Percentiles rank a stretch among this genome's conserved stretches.
Conservation (phyloP, 1,140 invertebrate species). For the Homarus americanus region DNA sequence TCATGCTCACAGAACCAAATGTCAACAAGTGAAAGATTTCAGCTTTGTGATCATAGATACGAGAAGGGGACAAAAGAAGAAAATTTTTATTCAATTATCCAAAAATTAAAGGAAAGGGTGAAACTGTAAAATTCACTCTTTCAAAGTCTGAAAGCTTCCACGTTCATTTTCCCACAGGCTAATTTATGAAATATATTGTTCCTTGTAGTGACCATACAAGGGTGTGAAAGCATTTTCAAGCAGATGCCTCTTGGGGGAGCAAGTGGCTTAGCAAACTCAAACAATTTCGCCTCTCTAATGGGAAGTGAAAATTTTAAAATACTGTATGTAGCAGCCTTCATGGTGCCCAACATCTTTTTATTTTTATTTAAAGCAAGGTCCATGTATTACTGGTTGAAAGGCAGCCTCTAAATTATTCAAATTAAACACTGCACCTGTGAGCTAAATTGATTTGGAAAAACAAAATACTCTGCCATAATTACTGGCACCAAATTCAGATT, state of each 20-base stretch:
- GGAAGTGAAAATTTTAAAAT: slow-evolving; percentile 11
- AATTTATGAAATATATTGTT: slow-evolving; percentile 29
- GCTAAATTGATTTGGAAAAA: not conserved
- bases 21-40: slow-evolving; percentile 24
- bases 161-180: slow-evolving; percentile 50
- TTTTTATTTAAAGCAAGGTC: not conserved
- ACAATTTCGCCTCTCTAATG: slow-evolving; percentile 9
- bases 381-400: slow-evolving; percentile 9
- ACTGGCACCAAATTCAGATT: not conserved
- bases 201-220: slow-evolving; percentile 47
- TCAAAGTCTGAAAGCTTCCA: slow-evolving; percentile 20
- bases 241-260: slow-evolving; percentile 30
- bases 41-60: slow-evolving; percentile 18
- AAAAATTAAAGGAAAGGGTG: not conserved
- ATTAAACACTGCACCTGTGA: not conserved
- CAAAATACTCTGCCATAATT: not conserved
- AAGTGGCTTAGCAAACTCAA: slow-evolving; percentile 40
- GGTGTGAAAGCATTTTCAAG: slow-evolving; percentile 44
- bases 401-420: not conserved
- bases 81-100: not conserved
- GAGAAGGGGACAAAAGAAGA: slow-evolving; percentile 6
- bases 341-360: slow-evolving; percentile 2
- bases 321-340: not conserved
- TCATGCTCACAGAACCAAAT: slow-evolving; percentile 23
- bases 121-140: slow-evolving; percentile 4